A percentile compares a stretch with the other conserved stretches of the same genome.
Conservation (phyloP, 1,140 invertebrate species). For the Euura lappo region DNA sequence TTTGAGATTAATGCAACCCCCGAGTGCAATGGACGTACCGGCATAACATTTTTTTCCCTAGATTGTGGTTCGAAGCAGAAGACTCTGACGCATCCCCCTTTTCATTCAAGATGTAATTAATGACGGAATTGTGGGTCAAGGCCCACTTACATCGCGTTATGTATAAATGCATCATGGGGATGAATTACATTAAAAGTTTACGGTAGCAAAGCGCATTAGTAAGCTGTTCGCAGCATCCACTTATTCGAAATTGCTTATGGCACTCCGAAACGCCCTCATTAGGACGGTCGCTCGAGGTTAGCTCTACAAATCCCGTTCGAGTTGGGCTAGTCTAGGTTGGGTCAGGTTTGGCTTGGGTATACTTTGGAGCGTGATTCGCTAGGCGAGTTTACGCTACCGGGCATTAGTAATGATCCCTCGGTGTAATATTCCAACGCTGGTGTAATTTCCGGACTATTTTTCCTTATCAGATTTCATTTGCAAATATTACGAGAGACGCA, state of each 20-base stretch:
- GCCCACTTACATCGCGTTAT: neutral
- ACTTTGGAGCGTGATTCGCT: slow-evolving; percentile 1
- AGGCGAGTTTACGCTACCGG: neutral
- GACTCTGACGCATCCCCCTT: too few relatives aligned
- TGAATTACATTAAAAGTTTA: slow-evolving; percentile 5
- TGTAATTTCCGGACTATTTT: too few relatives aligned
- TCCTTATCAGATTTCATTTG: too few relatives aligned
- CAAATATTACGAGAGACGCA: too few relatives aligned
- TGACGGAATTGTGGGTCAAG: too few relatives aligned
- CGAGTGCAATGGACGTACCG: too few relatives aligned
- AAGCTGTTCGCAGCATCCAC: neutral
- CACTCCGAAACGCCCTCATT: neutral
- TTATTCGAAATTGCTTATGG: slow-evolving; percentile 4
- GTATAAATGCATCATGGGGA: neutral
- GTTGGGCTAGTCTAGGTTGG: neutral
- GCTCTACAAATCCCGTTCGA: neutral
- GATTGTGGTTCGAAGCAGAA: too few relatives aligned
- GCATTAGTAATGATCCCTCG: neutral
- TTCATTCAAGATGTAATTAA: too few relatives aligned
- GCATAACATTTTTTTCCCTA: too few relatives aligned
- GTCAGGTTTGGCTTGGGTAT: neutral
- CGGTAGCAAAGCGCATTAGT: neutral
- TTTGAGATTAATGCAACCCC: neutral
- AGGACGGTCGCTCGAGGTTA: neutral
- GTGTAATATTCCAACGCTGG: neutral